Percentiles rank a stretch among this genome's conserved stretches.
phyloP scores from a whole-genome alignment of 2,113 vertebrate species.

The Diadophis punctatus region DNA sequence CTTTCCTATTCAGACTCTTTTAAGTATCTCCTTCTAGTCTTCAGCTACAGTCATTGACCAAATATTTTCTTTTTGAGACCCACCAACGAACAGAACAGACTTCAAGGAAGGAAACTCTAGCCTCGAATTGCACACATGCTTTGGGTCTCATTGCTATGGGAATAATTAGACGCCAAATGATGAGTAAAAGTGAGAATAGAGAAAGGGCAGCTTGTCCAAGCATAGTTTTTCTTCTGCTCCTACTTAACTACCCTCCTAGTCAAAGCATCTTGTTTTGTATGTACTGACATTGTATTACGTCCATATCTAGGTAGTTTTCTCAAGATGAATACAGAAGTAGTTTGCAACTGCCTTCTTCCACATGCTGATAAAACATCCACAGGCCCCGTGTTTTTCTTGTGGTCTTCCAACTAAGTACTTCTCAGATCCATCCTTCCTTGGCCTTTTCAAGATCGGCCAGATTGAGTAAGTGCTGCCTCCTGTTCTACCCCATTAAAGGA shows the following conservation, averaged over 20 bases:
- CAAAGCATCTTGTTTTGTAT: background rate
- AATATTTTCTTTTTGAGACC: slow-evolving; percentile 37
- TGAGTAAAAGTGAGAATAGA: background rate
- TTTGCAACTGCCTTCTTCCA: background rate
- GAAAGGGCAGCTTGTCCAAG: background rate
- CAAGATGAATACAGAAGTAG: background rate
- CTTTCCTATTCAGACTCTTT: background rate
- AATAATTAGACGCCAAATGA: background rate
- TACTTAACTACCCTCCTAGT: background rate
- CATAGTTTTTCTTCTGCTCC: background rate
- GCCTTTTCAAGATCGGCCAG: background rate
- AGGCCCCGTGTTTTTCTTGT: background rate
- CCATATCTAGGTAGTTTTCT: background rate
- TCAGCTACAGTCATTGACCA: background rate
- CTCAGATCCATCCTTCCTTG: background rate
- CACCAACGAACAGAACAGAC: slow-evolving; percentile 48
- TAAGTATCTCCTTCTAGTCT: background rate
- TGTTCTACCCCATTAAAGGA: background rate
- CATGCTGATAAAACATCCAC: background rate
- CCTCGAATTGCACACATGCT: rapidly evolving
- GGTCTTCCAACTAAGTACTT: background rate
- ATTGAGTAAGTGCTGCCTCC: background rate
- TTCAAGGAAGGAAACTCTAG: slow-evolving; percentile 59
- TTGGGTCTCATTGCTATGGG: background rate
- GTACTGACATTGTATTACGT: background rate